Base-by-base conservation (phyloP, 64 coral and sea anemone genomes). In the Acropora tenuis region DNA sequence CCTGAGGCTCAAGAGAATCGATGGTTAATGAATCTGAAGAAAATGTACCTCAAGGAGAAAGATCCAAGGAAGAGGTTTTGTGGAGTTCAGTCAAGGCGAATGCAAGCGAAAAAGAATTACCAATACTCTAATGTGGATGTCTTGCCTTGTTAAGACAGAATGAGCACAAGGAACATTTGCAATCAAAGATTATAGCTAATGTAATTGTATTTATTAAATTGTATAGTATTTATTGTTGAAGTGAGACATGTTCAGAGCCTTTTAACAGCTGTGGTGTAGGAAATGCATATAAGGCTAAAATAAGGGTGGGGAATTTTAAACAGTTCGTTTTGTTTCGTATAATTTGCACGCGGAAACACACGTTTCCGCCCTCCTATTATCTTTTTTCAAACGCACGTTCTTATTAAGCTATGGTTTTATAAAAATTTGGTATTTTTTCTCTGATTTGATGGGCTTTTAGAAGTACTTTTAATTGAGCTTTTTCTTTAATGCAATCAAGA, bases 1-100 rank as follows among this genome's bases (percentile, higher is more conserved):
- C 7, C 91, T 93, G 18, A 47, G 91, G 69, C 76, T 93, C 19
- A 93, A 93, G 75, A 87, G 91, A 67, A 87, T 93, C 17, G 91
- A 93, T 87, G 91, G 83, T 41, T 93, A 87, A 46, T 63, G 10
- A 63, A 16, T 40, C 13, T 20, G 19, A 71, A 71, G 60, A 58
- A 16, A 12, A 30, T 44, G 79, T 8, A 43, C 50, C 48, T 5
- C 75, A 16, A 5, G 46, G 2, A 43, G 61, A 3, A 85, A 71
- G 44, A 7, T 13, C 47, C 3, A 50, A 8, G 46, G 5, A 19
- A 16, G 43, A 71, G 2, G 16, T 40, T 30, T 30, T 10, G 82
- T 48, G 1, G 13, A 15, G 43, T 20, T 43, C 40, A 13, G 60
- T 65, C 40, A 82, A 19, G 4, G 78, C 30, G 55, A 78, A 5